Evolutionary conservation across 2,888 invertebrate species (phyloP).

Genomic region (Tillus elongatus): DNA sequence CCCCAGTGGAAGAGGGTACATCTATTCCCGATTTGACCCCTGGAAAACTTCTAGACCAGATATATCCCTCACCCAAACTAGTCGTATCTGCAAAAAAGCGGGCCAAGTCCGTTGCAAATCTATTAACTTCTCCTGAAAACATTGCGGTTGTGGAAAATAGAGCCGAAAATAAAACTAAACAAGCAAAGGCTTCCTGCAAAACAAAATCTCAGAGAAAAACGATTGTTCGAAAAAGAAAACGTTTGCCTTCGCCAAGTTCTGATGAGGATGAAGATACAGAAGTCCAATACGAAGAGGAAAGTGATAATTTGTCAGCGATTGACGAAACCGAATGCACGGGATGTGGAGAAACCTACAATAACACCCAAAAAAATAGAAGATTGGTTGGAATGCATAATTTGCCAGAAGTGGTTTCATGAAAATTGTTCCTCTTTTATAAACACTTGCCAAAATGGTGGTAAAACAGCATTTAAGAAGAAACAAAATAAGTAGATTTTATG

Average conservation of each 20-base stretch:
- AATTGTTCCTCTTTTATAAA: constrained; percentile 3
- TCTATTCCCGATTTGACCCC: constrained; percentile 13
- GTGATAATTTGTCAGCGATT: constrained; percentile 9
- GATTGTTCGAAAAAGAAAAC: constrained; percentile 3
- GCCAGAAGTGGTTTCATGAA: constrained; percentile 2
- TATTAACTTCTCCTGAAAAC: constrained; percentile 14
- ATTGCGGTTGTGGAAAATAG: constrained; percentile 7
- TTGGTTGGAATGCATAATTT: constrained; percentile 6
- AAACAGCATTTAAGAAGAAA: constrained; percentile 1
- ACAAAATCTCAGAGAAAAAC: background rate
- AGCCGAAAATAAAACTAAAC: background rate
- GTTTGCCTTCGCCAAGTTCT: constrained; percentile 2
- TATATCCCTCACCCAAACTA: constrained; percentile 8
- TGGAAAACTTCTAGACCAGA: constrained; percentile 12
- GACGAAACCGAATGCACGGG: constrained; percentile 14
- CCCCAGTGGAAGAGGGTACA: constrained; percentile 7
- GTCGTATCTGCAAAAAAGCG: constrained; percentile 3
- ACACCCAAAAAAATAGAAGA: no score
- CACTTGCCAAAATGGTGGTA: constrained; percentile 1
- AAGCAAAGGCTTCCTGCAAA: background rate
- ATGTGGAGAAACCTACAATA: constrained; percentile 17
- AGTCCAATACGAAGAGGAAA: constrained; percentile 12
- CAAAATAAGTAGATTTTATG: no score
- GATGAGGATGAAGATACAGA: constrained; percentile 5
- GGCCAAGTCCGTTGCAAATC: constrained; percentile 13